These are phyloP conservation scores for Gnathonemus longibarbis DNA, from an alignment of 2,113 vertebrate genomes.

Conservation along the genomic window DNA sequence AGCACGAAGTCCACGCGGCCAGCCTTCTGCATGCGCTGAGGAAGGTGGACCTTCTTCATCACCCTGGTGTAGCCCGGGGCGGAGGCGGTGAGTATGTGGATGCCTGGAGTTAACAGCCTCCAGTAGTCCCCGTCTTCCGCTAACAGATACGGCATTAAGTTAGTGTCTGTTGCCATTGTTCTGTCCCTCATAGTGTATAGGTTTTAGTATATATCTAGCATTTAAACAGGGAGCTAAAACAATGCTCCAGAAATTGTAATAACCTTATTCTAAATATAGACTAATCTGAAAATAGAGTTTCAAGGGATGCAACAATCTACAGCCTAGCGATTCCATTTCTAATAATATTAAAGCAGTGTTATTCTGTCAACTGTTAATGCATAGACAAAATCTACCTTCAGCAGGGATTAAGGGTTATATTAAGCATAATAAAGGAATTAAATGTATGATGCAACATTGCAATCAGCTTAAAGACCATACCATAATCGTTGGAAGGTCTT, in stretches of 20 bases:
- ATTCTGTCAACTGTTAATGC: neutral
- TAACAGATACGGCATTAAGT: slow-evolving; percentile 32
- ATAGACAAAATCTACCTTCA: neutral
- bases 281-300: neutral
- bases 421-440: neutral
- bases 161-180: neutral
- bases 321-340: neutral
- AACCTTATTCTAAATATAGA: neutral
- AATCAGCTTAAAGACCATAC: neutral
- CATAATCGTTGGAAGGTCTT: neutral
- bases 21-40: slow-evolving; percentile 62
- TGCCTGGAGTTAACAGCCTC: slow-evolving; percentile 78
- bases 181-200: neutral
- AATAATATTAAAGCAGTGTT: neutral
- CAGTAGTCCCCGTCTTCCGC: slow-evolving; percentile 89
- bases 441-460: neutral
- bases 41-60: slow-evolving; percentile 77
- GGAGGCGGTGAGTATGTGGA: slow-evolving; percentile 72
- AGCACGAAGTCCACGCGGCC: slow-evolving; percentile 83
- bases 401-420: neutral
- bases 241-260: neutral
- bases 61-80: slow-evolving; percentile 76
- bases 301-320: neutral
- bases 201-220: neutral
- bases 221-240: neutral